Conservation (phyloP, 2,888 invertebrate genomes). For the Copidosoma aretas region DNA sequence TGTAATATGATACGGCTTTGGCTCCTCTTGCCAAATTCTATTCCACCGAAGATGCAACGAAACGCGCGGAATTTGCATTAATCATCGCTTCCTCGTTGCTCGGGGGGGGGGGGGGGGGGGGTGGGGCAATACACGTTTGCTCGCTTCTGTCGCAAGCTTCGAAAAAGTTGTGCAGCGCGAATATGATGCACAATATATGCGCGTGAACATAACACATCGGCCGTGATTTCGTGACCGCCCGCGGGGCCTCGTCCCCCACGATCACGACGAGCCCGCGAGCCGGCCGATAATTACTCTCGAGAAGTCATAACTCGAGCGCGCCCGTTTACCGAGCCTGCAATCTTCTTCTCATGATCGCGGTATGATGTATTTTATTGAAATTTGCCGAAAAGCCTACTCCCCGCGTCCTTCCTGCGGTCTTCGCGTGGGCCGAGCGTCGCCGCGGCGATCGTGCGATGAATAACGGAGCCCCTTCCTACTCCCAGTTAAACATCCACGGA, state of each 20-base stretch:
- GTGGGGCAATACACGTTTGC: too few species aligned
- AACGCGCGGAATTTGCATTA: not conserved
- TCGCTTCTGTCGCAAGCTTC: too few species aligned
- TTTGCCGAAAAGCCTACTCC: too few species aligned
- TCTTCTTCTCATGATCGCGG: conserved; percentile 1
- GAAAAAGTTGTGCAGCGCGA: not conserved
- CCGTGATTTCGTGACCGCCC: conserved; percentile 27
- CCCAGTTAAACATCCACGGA: too few species aligned
- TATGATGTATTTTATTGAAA: not conserved
- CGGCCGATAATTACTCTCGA: conserved; percentile 24
- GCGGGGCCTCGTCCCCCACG: conserved; percentile 15
- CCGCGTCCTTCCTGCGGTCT: too few species aligned
- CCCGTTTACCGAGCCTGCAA: conserved; percentile 4
- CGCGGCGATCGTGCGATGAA: too few species aligned
- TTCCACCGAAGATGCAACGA: not conserved
- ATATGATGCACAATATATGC: too few species aligned
- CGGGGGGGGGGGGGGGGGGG: too few species aligned
- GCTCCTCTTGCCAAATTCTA: too few species aligned
- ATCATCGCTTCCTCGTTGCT: not conserved
- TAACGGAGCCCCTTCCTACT: too few species aligned
- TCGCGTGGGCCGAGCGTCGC: too few species aligned
- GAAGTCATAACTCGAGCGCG: conserved; percentile 17
- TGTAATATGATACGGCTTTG: too few species aligned
- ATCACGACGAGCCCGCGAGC: conserved; percentile 16
- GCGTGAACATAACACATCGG: not conserved